Evolutionary conservation across 2,113 vertebrate genomes (phyloP).

Genomic region (Eclectus roratus): DNA sequence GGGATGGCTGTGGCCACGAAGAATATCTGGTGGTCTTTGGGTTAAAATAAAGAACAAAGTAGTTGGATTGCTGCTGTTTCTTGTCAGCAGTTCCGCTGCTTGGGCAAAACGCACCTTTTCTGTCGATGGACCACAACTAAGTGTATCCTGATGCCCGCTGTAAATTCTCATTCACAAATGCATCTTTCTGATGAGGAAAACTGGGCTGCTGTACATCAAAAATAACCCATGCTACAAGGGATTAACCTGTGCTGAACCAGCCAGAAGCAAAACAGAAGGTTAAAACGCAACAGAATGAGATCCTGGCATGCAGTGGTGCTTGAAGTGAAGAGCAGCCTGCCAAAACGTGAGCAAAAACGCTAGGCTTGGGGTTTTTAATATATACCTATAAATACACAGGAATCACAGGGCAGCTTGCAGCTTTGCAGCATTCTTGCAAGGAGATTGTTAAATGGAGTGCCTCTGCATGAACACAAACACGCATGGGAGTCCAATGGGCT

Average conservation of each 20-base stretch:
- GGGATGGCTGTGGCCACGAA: neutral
- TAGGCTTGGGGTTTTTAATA: neutral
- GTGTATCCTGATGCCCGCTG: neutral
- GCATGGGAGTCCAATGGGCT: neutral
- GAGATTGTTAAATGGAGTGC: neutral
- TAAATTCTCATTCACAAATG: neutral
- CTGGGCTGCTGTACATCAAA: neutral
- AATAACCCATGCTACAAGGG: neutral
- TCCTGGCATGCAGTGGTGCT: neutral
- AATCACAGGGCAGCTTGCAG: slow-evolving; percentile 16
- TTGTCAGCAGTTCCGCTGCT: neutral
- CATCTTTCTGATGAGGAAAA: neutral
- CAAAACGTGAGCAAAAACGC: neutral
- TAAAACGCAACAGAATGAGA: neutral
- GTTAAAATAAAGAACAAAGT: neutral
- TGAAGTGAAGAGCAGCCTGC: neutral
- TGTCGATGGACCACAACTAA: neutral
- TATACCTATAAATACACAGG: neutral
- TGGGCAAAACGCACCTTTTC: neutral
- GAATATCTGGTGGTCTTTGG: neutral
- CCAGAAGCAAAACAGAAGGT: neutral
- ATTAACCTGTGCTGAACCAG: slow-evolving; percentile 15
- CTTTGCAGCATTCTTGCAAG: slow-evolving; percentile 6
- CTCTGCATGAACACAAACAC: neutral
- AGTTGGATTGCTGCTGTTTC: neutral